Base-by-base conservation (phyloP, 2,113 vertebrate species). In the Ictalurus furcatus region DNA sequence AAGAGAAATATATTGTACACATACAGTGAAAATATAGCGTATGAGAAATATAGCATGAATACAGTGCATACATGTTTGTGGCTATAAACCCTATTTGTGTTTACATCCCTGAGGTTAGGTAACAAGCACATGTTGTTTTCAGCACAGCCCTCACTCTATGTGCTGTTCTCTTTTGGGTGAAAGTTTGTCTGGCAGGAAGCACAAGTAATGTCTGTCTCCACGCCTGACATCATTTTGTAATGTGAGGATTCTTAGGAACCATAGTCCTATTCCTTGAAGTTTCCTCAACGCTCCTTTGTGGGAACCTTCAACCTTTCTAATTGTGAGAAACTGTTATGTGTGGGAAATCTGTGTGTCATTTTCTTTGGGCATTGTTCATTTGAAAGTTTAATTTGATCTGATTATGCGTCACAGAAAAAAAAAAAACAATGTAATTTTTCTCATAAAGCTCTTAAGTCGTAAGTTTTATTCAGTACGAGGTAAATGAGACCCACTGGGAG, bases 141-240 rank as follows among this genome's bases (percentile, higher is more conserved):
- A 71, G 86, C 87, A 88, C 87, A 88, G 81, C 61, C 30, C 61
- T 85, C 85, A 89, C 87, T 87, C 88, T 87, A 73, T 91, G 89
- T 87, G 86, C 91, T 88, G 84, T 86, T 89, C 65, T 88, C 74
- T 85, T 84, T 76, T 90, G 89, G 88, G 87, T 90, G 76, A 89
- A 89, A 89, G 89, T 88, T 90, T 87, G 87, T 90, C 90, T 93
- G 92, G 86, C 92, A 88, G 63, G 58, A 88, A 56, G 58, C 87
- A 63, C 87, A 59, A 78, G 71, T 91, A 89, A 88, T 89, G 89
- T 89, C 89, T 92, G 87, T 89, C 90, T 91, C 90, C 79, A 87
- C 76, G 73, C n/a, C 89, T 91, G 89, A 91, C 90, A 92, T 93
- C 91, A 93, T 91, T 90, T 84, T 88, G 83, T 89, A 90, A 90